Percentiles rank a stretch among this genome's conserved stretches.
These are phyloP conservation scores for Gobius niger DNA, from an alignment of 2,113 vertebrate species.

Conservation along the genomic window DNA sequence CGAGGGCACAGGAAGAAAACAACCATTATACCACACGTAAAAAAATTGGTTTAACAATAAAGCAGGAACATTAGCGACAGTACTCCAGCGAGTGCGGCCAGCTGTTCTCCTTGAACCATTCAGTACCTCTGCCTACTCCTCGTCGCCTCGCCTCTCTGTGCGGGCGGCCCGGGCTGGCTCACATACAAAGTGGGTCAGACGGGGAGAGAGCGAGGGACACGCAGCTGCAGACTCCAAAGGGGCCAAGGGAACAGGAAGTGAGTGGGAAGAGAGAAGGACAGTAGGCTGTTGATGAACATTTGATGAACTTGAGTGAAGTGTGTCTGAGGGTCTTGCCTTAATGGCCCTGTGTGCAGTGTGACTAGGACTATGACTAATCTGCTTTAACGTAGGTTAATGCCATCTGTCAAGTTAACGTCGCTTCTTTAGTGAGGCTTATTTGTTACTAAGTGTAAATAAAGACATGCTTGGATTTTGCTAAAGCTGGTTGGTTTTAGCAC, in stretches of 20 bases:
- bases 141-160: constrained; percentile 6
- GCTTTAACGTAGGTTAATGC: neutral
- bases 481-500: neutral
- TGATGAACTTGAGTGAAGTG: constrained; percentile 24
- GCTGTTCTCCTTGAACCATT: neutral
- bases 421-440: neutral
- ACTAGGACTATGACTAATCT: neutral
- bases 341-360: neutral
- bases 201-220: constrained; percentile 25
- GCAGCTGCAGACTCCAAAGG: constrained; percentile 5
- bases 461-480: too few relatives aligned
- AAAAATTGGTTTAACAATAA: neutral
- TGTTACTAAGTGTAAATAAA: too few relatives aligned
- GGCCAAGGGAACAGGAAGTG: constrained; percentile 11
- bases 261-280: constrained; percentile 50
- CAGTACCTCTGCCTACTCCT: constrained; percentile 2
- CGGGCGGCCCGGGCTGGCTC: constrained; percentile 1
- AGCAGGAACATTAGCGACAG: neutral
- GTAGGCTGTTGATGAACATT: constrained; percentile 32
- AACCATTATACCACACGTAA: neutral
- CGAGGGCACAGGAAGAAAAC: neutral
- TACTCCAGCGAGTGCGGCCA: neutral
- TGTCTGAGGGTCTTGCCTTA: neutral
- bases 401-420: neutral
- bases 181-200: constrained; percentile 56